Evolutionary conservation across 2,797 vertebrate species (phyloP).

Genomic region (Ctenopoma multispine): DNA sequence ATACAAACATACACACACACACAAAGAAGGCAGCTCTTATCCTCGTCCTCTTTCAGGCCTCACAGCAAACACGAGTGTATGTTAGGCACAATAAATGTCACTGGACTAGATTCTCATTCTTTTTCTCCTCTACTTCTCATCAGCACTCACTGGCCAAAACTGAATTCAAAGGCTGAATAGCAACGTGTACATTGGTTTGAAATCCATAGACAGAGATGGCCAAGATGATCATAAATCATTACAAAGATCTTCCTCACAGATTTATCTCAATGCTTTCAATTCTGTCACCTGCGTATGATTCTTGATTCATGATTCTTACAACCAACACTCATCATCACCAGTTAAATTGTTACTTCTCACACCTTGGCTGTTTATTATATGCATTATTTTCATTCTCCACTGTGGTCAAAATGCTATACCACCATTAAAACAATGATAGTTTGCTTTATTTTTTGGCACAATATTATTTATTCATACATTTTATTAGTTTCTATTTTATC

Average conservation of each 20-base stretch:
- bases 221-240: not conserved
- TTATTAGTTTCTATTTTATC: too few species aligned
- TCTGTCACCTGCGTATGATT: not conserved
- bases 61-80: not conserved
- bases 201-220: not conserved
- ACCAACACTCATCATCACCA: too few species aligned
- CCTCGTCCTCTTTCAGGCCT: conserved; percentile 11
- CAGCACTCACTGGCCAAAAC: not conserved
- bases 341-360: too few species aligned
- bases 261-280: not conserved
- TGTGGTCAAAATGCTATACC: too few species aligned
- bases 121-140: not conserved
- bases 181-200: not conserved
- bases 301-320: not conserved
- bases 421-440: too few species aligned
- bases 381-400: too few species aligned
- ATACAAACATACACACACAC: not conserved
- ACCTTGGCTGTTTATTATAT: too few species aligned
- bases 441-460: too few species aligned
- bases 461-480: too few species aligned
- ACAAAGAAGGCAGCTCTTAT: conserved; percentile 14
- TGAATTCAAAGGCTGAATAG: not conserved
- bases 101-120: not conserved
- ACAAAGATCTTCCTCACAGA: not conserved
- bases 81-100: conserved; percentile 5